These are phyloP conservation scores for Malthinus seriepunctatus DNA, from an alignment of 2,888 invertebrate species.

Conservation along the genomic window DNA sequence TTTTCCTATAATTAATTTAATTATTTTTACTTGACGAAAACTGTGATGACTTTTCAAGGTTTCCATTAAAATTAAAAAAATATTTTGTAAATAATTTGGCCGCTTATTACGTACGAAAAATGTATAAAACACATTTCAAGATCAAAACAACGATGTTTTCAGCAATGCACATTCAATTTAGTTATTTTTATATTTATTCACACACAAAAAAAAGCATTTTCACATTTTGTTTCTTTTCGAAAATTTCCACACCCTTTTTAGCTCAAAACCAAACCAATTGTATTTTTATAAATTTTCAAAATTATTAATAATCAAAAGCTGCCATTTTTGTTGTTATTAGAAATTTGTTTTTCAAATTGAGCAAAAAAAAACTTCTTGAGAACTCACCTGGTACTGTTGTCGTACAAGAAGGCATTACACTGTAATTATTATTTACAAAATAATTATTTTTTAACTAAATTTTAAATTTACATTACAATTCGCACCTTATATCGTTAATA, in stretches of 20 bases:
- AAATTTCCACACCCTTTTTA: conserved; percentile 23
- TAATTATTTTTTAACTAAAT: conserved; percentile 16
- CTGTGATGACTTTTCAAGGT: no score
- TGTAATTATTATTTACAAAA: conserved; percentile 7
- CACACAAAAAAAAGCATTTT: conserved; percentile 18
- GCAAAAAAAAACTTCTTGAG: background rate
- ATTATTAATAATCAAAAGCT: conserved; percentile 2
- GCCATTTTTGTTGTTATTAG: conserved; percentile 2
- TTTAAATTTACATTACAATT: conserved; percentile 27
- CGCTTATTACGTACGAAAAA: conserved; percentile 9
- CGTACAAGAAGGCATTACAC: conserved; percentile 33
- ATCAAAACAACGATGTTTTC: conserved; percentile 34
- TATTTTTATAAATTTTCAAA: background rate
- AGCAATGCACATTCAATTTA: conserved; percentile 21
- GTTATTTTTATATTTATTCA: conserved; percentile 31
- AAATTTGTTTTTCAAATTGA: background rate
- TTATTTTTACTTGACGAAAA: background rate
- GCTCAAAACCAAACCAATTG: background rate
- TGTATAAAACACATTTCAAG: conserved; percentile 5
- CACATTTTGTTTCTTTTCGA: conserved; percentile 25
- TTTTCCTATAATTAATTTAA: background rate
- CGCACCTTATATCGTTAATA: conserved; percentile 21
- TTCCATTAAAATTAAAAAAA: background rate
- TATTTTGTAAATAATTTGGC: background rate
- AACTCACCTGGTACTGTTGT: conserved; percentile 31